phyloP scores from a whole-genome alignment of 2,113 vertebrate genomes.

The Chlamydotis undulata region DNA sequence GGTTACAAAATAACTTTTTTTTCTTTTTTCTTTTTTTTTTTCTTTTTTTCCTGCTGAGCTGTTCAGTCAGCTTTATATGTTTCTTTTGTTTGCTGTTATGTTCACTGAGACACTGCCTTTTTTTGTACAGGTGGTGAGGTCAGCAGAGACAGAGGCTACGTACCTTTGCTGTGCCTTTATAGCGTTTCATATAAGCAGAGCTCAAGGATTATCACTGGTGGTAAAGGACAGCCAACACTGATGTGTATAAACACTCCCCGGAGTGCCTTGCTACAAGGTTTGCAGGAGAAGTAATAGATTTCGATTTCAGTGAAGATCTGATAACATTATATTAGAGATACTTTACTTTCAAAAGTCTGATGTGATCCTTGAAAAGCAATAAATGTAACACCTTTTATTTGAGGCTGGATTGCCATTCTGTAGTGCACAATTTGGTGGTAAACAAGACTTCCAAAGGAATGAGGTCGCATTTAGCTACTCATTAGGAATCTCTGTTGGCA shows the following conservation, averaged over 20 bases:
- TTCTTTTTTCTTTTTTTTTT: neutral
- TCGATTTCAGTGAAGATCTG: constrained; percentile 42
- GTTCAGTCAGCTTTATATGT: neutral
- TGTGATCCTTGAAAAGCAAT: constrained; percentile 26
- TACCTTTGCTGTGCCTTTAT: constrained; percentile 41
- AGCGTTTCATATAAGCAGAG: neutral
- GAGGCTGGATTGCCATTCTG: neutral
- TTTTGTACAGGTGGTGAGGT: constrained; percentile 15
- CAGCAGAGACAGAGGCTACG: neutral
- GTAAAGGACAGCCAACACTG: constrained; percentile 53
- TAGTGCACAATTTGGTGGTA: neutral
- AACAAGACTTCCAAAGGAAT: neutral
- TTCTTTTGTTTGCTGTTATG: neutral
- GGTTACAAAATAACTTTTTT: neutral
- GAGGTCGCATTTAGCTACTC: neutral
- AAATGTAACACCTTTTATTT: neutral
- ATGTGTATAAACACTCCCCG: constrained; percentile 21
- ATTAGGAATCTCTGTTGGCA: neutral
- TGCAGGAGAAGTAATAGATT: constrained; percentile 57
- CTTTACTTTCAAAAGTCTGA: constrained; percentile 45
- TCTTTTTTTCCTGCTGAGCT: neutral
- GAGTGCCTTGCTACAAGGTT: constrained; percentile 33
- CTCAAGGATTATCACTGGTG: constrained; percentile 41
- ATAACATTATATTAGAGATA: constrained; percentile 44
- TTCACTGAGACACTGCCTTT: neutral